Evolutionary conservation across 2,888 invertebrate species (phyloP), one percentile per base, ranked within the genome.

Genomic region (Caenorhabditis virilis): DNA sequence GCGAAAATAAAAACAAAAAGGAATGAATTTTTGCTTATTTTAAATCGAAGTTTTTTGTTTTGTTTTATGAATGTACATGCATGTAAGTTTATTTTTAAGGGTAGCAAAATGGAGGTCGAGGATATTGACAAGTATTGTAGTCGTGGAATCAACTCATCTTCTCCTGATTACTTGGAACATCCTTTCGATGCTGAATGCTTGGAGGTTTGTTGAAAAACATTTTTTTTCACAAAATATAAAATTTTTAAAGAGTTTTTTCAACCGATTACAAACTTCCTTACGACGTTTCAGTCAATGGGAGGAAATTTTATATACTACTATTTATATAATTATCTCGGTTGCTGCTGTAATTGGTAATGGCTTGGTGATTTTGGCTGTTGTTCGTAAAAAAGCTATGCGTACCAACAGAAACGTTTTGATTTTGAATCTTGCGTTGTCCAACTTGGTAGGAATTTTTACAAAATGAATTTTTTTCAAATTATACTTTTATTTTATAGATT

Each of bases 341-440:
- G 59, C 77, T 20, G 81, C 81, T 9, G 67, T 81, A 2, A 76
- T 81, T 25, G 81, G 81, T 52, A 81, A 81, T 49, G 80, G 79
- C 41, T 56, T 81, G 46, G 81, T 80, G 15, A 64, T 15, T 23
- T 46, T 86, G 63, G 87, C 87, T 25, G 91, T 93, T 45, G 88
- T 91, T 15, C 87, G 91, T 65, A 93, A 93, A 50, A 78, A 75
- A 25, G 64, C 74, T 13, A 94, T 94, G 93, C 87, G 93, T 36
- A 93, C 93, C 7, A 91, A 92, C 0, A 85, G 93, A 22, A 92
- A 94, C 86, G 90, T 93, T 86, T 92, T 93, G 85, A 93, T 94
- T 78, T 89, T 91, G 49, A 94, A 94, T 86, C 86, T 94, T 79
- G 93, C 93, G 2, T 84, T 88, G 22, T 88, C 88, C 0, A 93